Conservation (phyloP, 2,113 vertebrate species). For the Ariopsis seemanni region DNA sequence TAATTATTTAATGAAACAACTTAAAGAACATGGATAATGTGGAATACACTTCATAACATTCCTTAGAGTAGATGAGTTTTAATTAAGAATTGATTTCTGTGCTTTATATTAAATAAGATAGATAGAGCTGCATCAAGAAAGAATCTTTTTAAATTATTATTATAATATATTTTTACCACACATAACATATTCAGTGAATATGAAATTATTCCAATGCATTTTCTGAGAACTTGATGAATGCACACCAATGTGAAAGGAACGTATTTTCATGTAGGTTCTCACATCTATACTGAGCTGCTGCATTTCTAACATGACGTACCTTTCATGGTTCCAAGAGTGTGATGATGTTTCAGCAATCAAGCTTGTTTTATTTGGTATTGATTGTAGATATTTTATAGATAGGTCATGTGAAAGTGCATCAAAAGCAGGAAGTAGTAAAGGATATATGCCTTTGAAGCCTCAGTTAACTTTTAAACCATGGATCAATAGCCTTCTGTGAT, state of each 20-base stretch:
- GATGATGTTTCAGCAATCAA: not conserved
- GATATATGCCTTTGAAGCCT: not conserved
- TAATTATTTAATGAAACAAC: not conserved
- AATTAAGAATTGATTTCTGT: not conserved
- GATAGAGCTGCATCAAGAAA: not conserved
- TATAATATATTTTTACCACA: not conserved
- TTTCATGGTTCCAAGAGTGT: not conserved
- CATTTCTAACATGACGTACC: constrained; percentile 21
- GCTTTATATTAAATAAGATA: not conserved
- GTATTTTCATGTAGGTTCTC: constrained; percentile 31
- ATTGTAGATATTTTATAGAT: not conserved
- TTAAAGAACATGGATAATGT: not conserved
- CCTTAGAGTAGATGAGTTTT: not conserved
- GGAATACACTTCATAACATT: not conserved
- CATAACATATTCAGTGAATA: not conserved
- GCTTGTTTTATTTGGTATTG: not conserved
- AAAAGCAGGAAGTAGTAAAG: not conserved
- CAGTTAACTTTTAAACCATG: not conserved
- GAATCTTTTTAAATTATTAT: not conserved
- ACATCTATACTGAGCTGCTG: constrained; percentile 3
- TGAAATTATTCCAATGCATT: not conserved
- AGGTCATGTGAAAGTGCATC: not conserved
- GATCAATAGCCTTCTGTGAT: not conserved
- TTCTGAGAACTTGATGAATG: not conserved
- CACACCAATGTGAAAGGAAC: not conserved